Evolutionary conservation across 1,140 invertebrate genomes (phyloP), one percentile per base, ranked within the genome.

Genomic region (Macrosteles quadrilineatus): DNA sequence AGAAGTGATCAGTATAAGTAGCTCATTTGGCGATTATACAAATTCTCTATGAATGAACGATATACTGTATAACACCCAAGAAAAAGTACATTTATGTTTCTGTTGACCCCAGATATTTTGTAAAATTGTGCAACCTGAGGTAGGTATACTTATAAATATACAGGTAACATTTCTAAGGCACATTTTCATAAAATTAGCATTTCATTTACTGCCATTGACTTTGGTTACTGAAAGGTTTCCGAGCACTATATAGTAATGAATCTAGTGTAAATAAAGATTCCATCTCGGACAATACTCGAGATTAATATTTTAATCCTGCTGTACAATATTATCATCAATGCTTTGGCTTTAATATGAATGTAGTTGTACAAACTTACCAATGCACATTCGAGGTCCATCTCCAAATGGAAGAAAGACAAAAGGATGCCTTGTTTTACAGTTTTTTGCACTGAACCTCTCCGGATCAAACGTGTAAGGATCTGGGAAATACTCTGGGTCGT

Each of bases 361-460:
- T 47, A 57, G 27, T 29, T 29, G 69, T 53, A 29, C 27, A 6
- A 19, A 50, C 67, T 78, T 81, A 87, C 90, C 91, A 73, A 93
- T 91, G 76, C 91, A 93, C 77, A 86, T 89, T 50, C 90, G 83
- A 0, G 89, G 88, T 11, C 92, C 92, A 57, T 88, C 86, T 0
- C 91, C 91, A 74, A 95, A 95, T 0, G 93, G 91, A 32, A 92
- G 77, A 77, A 87, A 93, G 0, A 85, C 79, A 31, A 63, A 74
- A 0, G 78, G 80, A 17, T 73, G 72, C 45, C 79, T 76, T 2
- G 73, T 72, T 4, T 72, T 30, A 23, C 79, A 73, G 23, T 72
- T 72, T 62, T 74, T 69, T 64, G 53, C 47, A 14, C 45, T 57
- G 50, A 80, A 83, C 31, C 81, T 69, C 19, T 83, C 80, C 0